Evolutionary conservation across 2,113 vertebrate species (phyloP).

Genomic region (Herpetotheres cachinnans): DNA sequence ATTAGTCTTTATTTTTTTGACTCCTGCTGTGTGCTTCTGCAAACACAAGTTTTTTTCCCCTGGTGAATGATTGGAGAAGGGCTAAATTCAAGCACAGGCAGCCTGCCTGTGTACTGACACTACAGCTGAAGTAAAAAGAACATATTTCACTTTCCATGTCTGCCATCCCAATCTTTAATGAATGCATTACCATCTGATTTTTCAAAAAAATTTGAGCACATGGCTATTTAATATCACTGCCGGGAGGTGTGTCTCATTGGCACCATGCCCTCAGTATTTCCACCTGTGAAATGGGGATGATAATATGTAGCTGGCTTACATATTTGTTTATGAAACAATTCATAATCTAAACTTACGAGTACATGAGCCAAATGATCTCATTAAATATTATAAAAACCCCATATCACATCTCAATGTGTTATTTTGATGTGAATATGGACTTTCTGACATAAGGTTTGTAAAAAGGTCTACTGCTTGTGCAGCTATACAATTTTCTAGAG

Average conservation of each 20-base stretch:
- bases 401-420: neutral
- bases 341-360: neutral
- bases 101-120: neutral
- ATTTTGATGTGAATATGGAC: neutral
- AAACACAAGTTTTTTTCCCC: neutral
- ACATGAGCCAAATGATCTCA: neutral
- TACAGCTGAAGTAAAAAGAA: neutral
- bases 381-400: neutral
- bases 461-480: neutral
- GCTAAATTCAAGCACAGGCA: neutral
- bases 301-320: neutral
- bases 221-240: neutral
- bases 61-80: neutral
- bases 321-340: neutral
- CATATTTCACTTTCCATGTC: neutral
- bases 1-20: neutral
- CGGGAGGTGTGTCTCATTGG: neutral
- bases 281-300: neutral
- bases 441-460: neutral
- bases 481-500: neutral
- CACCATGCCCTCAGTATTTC: slow-evolving; percentile 22
- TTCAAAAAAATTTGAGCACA: neutral
- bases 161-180: neutral
- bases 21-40: neutral
- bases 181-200: neutral